A percentile compares a stretch with the other conserved stretches of the same genome.
These are phyloP conservation scores for Plebejus melissa DNA, from an alignment of 2,888 invertebrate genomes.

Conservation along the genomic window DNA sequence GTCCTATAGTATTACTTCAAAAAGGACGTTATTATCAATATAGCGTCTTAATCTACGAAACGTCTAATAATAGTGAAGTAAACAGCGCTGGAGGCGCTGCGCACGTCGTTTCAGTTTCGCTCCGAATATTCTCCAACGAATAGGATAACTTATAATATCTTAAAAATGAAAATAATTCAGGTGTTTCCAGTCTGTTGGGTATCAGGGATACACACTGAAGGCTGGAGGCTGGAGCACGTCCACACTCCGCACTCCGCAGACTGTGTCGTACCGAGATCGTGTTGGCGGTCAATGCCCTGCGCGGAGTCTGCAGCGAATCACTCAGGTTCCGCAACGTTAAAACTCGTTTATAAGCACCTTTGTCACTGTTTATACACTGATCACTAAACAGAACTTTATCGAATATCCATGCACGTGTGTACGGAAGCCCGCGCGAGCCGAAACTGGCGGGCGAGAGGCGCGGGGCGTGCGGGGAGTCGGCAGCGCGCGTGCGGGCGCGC, in stretches of 20 bases:
- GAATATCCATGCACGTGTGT: not conserved
- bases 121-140: not conserved
- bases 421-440: conserved; percentile 29
- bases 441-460: conserved; percentile 19
- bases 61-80: conserved; percentile 27
- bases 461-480: conserved; percentile 28
- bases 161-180: conserved; percentile 16
- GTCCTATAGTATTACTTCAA: too few relatives aligned
- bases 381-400: conserved; percentile 19
- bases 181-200: not conserved
- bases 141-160: not conserved
- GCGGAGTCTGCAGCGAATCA: conserved; percentile 34
- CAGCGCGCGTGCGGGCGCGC: conserved; percentile 28
- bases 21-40: too few relatives aligned
- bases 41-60: conserved; percentile 25
- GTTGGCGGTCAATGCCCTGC: conserved; percentile 57
- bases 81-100: conserved; percentile 31
- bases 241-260: not conserved
- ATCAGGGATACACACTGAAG: not conserved
- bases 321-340: conserved; percentile 26
- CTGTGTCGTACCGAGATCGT: conserved; percentile 44
- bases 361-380: conserved; percentile 29
- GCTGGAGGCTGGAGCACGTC: conserved; percentile 15
- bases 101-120: conserved; percentile 17
- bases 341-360: conserved; percentile 28